Evolutionary conservation across 2,888 invertebrate species (phyloP).

Genomic region (Malthinus seriepunctatus): DNA sequence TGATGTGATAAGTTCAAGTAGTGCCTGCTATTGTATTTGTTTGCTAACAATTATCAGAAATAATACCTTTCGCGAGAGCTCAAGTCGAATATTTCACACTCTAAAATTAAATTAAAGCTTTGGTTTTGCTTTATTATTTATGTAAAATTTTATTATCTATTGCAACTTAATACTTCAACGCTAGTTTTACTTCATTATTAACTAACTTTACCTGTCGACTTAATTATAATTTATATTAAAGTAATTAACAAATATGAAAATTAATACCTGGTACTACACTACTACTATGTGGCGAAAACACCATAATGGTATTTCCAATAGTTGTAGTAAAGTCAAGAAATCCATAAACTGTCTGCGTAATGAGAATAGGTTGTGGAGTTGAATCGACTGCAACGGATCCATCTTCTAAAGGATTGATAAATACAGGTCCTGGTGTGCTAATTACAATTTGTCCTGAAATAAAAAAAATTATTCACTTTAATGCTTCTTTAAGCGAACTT

Average conservation of each 20-base stretch:
- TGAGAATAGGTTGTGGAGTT: conserved; percentile 46
- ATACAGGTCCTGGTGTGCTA: conserved; percentile 47
- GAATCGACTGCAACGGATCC: conserved; percentile 26
- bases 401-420: conserved; percentile 44
- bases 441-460: conserved; percentile 39
- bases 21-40: too few relatives aligned
- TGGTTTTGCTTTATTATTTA: too few relatives aligned
- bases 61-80: too few relatives aligned
- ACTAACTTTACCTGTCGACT: too few relatives aligned
- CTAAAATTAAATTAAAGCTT: too few relatives aligned
- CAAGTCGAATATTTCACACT: too few relatives aligned
- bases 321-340: conserved; percentile 93
- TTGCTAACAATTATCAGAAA: too few relatives aligned
- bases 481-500: conserved; percentile 18
- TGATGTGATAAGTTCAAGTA: too few relatives aligned
- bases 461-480: conserved; percentile 17
- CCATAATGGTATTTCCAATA: conserved; percentile 92
- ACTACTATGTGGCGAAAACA: conserved; percentile 84
- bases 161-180: too few relatives aligned
- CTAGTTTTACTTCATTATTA: too few relatives aligned
- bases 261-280: conserved; percentile 64
- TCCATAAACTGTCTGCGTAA: conserved; percentile 92
- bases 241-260: background rate
- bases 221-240: too few relatives aligned
- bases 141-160: too few relatives aligned